A percentile compares a stretch with the other conserved stretches of the same genome.
These are phyloP conservation scores for Napeogenes sylphis DNA, from an alignment of 2,888 invertebrate genomes.

Conservation along the genomic window DNA sequence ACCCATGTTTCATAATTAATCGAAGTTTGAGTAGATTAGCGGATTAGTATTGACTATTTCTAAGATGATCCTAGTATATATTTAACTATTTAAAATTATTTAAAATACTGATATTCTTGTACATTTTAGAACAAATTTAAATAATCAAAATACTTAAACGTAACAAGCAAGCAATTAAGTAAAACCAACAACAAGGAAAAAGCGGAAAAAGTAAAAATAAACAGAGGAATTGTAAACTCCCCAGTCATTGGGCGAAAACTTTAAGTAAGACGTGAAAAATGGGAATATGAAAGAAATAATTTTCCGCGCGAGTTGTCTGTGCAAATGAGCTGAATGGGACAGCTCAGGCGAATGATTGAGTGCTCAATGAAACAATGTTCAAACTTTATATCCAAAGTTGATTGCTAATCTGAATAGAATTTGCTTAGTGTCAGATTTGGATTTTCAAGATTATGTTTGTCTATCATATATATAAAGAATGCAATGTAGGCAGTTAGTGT, in stretches of 20 bases:
- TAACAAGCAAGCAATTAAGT: constrained; percentile 30
- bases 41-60: too few species aligned
- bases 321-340: constrained; percentile 77
- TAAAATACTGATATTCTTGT: too few species aligned
- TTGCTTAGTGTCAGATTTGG: constrained; percentile 8
- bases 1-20: too few species aligned
- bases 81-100: too few species aligned
- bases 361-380: constrained; percentile 68
- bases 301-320: constrained; percentile 75
- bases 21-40: too few species aligned
- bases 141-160: constrained; percentile 14
- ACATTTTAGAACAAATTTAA: not conserved
- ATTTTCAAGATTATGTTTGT: not conserved
- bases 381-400: constrained; percentile 39
- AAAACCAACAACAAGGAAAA: constrained; percentile 35
- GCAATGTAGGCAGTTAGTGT: too few species aligned
- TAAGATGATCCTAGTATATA: too few species aligned
- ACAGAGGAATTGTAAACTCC: constrained; percentile 56
- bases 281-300: constrained; percentile 77
- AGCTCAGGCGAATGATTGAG: constrained; percentile 76
- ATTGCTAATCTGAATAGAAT: constrained; percentile 33
- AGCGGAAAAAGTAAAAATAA: constrained; percentile 52
- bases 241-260: constrained; percentile 56
- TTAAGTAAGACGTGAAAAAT: constrained; percentile 76
- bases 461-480: not conserved